Evolutionary conservation across 2,113 vertebrate genomes (phyloP).

Genomic region (Myanophis thanlyinensis): DNA sequence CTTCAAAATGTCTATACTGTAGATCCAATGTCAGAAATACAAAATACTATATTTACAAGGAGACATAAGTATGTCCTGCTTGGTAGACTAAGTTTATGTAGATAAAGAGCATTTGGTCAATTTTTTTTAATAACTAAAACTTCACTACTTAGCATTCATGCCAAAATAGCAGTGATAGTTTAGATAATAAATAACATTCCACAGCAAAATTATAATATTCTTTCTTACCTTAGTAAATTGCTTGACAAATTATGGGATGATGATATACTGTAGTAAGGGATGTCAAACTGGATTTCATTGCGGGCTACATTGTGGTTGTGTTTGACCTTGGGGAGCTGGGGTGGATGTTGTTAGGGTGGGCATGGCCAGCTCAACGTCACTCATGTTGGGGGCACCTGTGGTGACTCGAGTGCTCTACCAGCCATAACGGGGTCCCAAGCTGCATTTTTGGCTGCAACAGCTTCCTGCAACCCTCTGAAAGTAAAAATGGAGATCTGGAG

Average conservation of each 20-base stretch:
- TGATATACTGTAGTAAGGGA: not conserved
- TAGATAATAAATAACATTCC: not conserved
- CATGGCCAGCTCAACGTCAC: too few relatives aligned
- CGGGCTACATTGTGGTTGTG: too few relatives aligned
- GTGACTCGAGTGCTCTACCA: too few relatives aligned
- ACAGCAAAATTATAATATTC: not conserved
- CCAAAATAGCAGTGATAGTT: not conserved
- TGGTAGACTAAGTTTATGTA: not conserved
- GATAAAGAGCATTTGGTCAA: not conserved
- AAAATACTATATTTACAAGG: not conserved
- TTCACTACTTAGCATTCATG: not conserved
- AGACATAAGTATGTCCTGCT: not conserved
- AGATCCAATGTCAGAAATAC: not conserved
- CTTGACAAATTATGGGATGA: not conserved
- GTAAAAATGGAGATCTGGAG: too few relatives aligned
- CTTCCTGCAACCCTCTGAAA: too few relatives aligned
- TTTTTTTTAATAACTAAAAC: not conserved
- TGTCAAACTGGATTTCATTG: too few relatives aligned
- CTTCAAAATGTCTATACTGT: not conserved
- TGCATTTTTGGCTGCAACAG: too few relatives aligned
- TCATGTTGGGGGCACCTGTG: too few relatives aligned
- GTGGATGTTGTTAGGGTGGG: too few relatives aligned
- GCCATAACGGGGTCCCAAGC: too few relatives aligned
- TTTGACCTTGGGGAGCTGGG: too few relatives aligned
- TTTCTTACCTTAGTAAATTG: not conserved